Conservation (phyloP, 2,797 vertebrate genomes). For the Pseudopleuronectes americanus region DNA sequence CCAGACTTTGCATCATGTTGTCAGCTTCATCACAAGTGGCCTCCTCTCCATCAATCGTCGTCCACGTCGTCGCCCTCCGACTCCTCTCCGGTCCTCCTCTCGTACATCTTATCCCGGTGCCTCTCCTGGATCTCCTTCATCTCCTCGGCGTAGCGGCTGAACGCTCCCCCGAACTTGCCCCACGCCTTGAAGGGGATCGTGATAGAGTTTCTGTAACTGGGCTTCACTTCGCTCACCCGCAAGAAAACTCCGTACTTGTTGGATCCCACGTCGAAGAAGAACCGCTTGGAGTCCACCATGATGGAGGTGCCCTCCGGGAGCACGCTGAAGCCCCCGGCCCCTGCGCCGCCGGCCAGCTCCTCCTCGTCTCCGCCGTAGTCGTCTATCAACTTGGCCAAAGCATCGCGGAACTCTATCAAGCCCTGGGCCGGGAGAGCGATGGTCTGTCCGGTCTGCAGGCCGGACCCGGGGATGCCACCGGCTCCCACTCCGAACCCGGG, state of each 20-base stretch:
- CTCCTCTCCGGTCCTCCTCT: slow-evolving; percentile 87
- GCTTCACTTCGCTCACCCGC: slow-evolving; percentile 96
- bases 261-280: slow-evolving; percentile 98
- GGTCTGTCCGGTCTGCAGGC: slow-evolving; percentile 92
- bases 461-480: slow-evolving; percentile 81
- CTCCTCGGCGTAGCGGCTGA: slow-evolving; percentile 95
- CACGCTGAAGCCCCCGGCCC: slow-evolving; percentile 89
- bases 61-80: slow-evolving; percentile 95
- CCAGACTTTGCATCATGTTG: slow-evolving; percentile 74
- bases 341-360: slow-evolving; percentile 87
- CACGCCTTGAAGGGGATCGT: slow-evolving; percentile 97
- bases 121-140: slow-evolving; percentile 98
- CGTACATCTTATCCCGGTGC: slow-evolving; percentile 94
- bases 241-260: slow-evolving; percentile 98
- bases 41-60: slow-evolving; percentile 88
- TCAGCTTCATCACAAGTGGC: slow-evolving; percentile 58
- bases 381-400: slow-evolving; percentile 94
- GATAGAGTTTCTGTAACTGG: slow-evolving; percentile 97
- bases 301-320: slow-evolving; percentile 96
- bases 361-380: slow-evolving; percentile 96
- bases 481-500: slow-evolving; percentile 87
- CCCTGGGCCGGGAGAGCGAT: slow-evolving; percentile 94
- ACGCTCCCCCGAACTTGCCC: slow-evolving; percentile 96
- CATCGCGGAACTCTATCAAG: slow-evolving; percentile 94
- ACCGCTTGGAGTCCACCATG: slow-evolving; percentile 96